Evolutionary conservation across 2,113 vertebrate genomes (phyloP).

Genomic region (Tringa solitaria): DNA sequence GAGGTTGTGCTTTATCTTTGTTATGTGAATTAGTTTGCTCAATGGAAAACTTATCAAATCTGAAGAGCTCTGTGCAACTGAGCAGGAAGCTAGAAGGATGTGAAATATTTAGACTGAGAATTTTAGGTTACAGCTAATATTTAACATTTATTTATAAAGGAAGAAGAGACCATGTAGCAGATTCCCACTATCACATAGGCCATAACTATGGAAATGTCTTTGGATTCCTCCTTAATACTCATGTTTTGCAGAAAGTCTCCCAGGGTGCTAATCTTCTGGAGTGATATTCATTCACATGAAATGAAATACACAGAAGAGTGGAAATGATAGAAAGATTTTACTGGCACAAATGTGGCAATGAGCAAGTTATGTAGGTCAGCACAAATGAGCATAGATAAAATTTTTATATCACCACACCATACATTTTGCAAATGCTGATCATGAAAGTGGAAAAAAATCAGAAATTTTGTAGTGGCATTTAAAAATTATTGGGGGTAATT

Average conservation of each 20-base stretch:
- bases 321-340: conserved; percentile 16
- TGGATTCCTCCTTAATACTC: conserved; percentile 14
- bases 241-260: conserved; percentile 8
- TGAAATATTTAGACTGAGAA: neutral
- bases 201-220: conserved; percentile 4
- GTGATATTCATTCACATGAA: conserved; percentile 8
- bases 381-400: neutral
- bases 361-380: conserved; percentile 3
- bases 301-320: neutral
- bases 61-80: neutral
- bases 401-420: neutral
- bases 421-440: neutral
- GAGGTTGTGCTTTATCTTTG: neutral
- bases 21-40: neutral
- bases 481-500: neutral
- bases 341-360: neutral
- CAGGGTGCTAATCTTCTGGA: neutral
- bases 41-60: neutral
- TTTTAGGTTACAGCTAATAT: neutral
- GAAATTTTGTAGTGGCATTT: neutral
- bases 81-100: neutral
- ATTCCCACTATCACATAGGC: neutral
- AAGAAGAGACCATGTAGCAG: neutral
- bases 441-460: neutral
- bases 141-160: neutral